Evolutionary conservation across 2,113 vertebrate species (phyloP).

Genomic region (Nyctereutes procyonoides): DNA sequence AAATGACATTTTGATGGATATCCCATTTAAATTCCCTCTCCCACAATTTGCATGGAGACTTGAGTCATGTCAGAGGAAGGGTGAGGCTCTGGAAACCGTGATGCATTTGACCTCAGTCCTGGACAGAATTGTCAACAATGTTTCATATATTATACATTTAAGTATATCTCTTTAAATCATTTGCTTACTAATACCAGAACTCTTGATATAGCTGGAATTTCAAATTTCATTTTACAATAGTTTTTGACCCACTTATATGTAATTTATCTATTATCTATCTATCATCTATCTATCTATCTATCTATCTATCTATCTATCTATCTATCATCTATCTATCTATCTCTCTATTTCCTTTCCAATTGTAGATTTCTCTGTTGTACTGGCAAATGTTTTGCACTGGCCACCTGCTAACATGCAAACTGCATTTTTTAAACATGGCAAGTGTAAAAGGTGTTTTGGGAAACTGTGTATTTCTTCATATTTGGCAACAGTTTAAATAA

Average conservation of each 20-base stretch:
- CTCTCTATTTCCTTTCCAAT: neutral
- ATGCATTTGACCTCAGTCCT: neutral
- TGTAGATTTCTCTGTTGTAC: neutral
- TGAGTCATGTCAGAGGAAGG: neutral
- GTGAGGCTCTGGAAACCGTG: neutral
- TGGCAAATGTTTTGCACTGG: neutral
- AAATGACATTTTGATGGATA: neutral
- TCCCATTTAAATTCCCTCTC: too few relatives aligned
- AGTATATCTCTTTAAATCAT: neutral
- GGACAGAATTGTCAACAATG: neutral
- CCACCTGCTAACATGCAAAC: neutral
- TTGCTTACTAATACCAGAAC: neutral
- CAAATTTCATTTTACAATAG: neutral
- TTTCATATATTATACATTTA: neutral
- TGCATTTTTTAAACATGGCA: neutral
- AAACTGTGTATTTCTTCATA: neutral
- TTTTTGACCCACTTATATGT: neutral
- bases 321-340: too few relatives aligned
- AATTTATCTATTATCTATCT: too few relatives aligned
- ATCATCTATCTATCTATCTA: too few relatives aligned
- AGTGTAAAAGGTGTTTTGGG: neutral
- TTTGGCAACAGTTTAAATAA: conserved; percentile 21
- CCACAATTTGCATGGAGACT: neutral
- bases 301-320: too few relatives aligned
- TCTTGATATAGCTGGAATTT: neutral